Percentiles rank a stretch among this genome's conserved stretches.
These are phyloP conservation scores for Arizona elegans DNA, from an alignment of 2,113 vertebrate species.

Conservation along the genomic window DNA sequence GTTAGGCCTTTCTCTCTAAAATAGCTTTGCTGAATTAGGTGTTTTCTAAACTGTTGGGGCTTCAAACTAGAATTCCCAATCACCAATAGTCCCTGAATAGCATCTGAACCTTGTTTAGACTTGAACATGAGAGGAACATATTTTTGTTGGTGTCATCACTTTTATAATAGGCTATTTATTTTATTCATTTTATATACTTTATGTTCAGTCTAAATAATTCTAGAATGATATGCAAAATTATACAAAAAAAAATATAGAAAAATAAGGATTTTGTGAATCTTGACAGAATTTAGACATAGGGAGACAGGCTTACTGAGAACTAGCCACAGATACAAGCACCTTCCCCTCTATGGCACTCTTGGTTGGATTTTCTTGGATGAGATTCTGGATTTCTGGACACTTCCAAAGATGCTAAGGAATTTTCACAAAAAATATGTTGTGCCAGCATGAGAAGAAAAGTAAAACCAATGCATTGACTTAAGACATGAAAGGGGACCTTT, in stretches of 20 bases:
- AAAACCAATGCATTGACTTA: not conserved
- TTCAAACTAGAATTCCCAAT: not conserved
- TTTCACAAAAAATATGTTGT: not conserved
- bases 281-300: not conserved
- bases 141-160: not conserved
- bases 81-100: not conserved
- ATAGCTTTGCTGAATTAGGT: not conserved
- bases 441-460: not conserved
- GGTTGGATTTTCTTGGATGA: not conserved
- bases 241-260: not conserved
- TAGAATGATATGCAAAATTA: not conserved
- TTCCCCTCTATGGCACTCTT: not conserved
- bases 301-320: not conserved
- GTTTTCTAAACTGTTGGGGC: not conserved
- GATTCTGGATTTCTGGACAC: not conserved
- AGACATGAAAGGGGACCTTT: not conserved
- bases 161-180: not conserved
- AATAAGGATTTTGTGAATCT: not conserved
- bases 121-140: not conserved
- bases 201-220: not conserved
- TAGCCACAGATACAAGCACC: not conserved
- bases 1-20: not conserved
- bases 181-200: not conserved
- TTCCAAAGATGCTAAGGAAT: not conserved
- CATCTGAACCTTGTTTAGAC: not conserved